Conservation (phyloP, 2,888 invertebrate species). For the Brassicogethes aeneus region DNA sequence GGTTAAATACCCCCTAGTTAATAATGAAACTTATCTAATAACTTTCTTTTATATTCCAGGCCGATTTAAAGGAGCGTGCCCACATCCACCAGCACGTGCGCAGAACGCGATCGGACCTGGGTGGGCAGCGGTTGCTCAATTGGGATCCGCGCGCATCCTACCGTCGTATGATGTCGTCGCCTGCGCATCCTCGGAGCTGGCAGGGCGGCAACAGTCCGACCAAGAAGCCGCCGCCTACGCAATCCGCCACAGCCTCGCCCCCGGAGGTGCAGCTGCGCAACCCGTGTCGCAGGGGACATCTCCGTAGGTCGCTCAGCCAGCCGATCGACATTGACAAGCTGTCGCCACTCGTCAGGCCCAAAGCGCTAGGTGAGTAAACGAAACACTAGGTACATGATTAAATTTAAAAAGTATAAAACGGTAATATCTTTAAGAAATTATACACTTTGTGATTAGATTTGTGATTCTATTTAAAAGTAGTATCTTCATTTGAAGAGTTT, state of each 20-base stretch:
- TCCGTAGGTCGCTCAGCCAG: conserved; percentile 57
- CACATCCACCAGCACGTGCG: conserved; percentile 43
- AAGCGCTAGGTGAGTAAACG: conserved; percentile 40
- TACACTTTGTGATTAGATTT: no score
- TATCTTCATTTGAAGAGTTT: no score
- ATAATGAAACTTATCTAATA: no score
- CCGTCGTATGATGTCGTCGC: conserved; percentile 44
- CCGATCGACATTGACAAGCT: conserved; percentile 54
- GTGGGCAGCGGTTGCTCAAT: conserved; percentile 47
- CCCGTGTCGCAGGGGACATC: conserved; percentile 27
- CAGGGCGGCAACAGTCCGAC: conserved; percentile 41
- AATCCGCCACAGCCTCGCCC: conserved; percentile 14
- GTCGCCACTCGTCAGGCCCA: conserved; percentile 47
- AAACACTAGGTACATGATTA: not conserved
- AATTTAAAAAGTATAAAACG: not conserved
- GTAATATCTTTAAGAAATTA: no score
- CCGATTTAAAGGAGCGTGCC: conserved; percentile 45
- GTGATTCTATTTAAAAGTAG: no score
- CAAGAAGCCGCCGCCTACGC: conserved; percentile 40
- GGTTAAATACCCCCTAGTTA: no score
- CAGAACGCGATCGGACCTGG: conserved; percentile 49
- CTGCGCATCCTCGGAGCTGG: conserved; percentile 25
- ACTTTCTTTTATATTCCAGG: no score
- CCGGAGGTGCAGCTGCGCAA: conserved; percentile 26
- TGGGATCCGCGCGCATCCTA: conserved; percentile 45